These are phyloP conservation scores for Ceratoteleas bidentatus DNA, from an alignment of 1,140 invertebrate genomes.

Conservation along the genomic window DNA sequence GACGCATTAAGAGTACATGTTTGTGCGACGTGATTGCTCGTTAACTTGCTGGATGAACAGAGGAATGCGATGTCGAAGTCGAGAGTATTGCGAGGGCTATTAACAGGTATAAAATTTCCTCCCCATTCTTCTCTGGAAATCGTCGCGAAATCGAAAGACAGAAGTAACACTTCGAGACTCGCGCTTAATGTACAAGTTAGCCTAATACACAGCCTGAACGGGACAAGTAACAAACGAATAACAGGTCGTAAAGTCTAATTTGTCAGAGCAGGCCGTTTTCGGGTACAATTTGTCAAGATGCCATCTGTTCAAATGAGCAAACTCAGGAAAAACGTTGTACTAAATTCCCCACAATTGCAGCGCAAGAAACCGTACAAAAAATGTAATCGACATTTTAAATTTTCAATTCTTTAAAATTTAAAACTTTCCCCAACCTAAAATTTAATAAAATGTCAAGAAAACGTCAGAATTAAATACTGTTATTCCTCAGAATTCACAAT, in stretches of 20 bases:
- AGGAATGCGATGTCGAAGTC: slow-evolving; percentile 21
- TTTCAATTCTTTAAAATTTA: too few relatives aligned
- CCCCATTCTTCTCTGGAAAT: background rate
- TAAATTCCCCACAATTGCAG: background rate
- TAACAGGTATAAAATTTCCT: slow-evolving; percentile 52
- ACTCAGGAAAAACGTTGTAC: too few relatives aligned
- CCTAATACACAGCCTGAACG: slow-evolving; percentile 53
- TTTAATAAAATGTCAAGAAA: too few relatives aligned
- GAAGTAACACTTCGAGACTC: slow-evolving; percentile 40
- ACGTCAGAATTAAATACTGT: too few relatives aligned
- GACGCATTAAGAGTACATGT: slow-evolving; percentile 5
- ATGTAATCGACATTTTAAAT: too few relatives aligned
- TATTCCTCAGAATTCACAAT: too few relatives aligned
- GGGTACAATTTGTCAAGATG: slow-evolving; percentile 26
- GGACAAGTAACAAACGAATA: slow-evolving; percentile 55
- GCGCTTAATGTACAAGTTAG: slow-evolving; percentile 40
- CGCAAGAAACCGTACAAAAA: too few relatives aligned
- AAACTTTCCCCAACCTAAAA: too few relatives aligned
- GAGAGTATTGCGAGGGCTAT: slow-evolving; percentile 20
- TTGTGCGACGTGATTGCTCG: background rate
- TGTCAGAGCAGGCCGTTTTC: slow-evolving; percentile 61
- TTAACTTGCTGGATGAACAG: slow-evolving; percentile 28
- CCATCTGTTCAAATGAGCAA: too few relatives aligned
- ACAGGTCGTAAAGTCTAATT: slow-evolving; percentile 51
- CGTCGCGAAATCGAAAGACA: slow-evolving; percentile 22